These are phyloP conservation scores for Ecliptopera silaceata DNA, from an alignment of 2,888 invertebrate species.

Conservation along the genomic window DNA sequence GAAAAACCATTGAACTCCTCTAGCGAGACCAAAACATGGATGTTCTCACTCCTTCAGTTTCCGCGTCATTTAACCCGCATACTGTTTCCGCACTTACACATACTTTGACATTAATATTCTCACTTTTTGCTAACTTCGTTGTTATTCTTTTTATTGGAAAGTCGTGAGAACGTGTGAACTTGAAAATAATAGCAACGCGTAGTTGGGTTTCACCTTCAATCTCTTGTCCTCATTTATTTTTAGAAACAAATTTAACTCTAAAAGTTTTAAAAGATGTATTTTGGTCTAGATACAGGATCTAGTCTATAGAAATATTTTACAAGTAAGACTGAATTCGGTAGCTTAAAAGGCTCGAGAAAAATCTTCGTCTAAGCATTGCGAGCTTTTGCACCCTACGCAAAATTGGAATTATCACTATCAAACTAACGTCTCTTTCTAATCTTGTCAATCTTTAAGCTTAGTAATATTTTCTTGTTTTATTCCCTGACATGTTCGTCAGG, in stretches of 20 bases:
- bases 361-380: too few relatives aligned
- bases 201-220: slow-evolving; percentile 9
- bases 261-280: too few relatives aligned
- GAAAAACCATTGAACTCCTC: not conserved
- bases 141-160: slow-evolving; percentile 41
- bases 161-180: slow-evolving; percentile 47
- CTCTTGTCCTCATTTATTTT: slow-evolving; percentile 14
- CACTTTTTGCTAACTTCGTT: slow-evolving; percentile 49
- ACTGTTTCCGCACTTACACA: slow-evolving; percentile 60
- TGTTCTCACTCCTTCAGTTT: slow-evolving; percentile 57
- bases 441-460: too few relatives aligned
- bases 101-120: slow-evolving; percentile 61
- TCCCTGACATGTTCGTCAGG: slow-evolving; percentile 17
- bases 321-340: too few relatives aligned
- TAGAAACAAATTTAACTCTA: too few relatives aligned
- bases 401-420: too few relatives aligned
- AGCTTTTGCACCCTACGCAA: too few relatives aligned
- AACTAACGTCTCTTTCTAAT: too few relatives aligned
- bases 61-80: slow-evolving; percentile 65
- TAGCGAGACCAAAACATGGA: slow-evolving; percentile 40
- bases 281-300: too few relatives aligned
- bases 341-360: too few relatives aligned
- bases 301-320: too few relatives aligned
- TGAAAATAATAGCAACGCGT: slow-evolving; percentile 15
- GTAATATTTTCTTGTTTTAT: slow-evolving; percentile 13